Base-by-base conservation (phyloP, 2,888 invertebrate genomes). In the Dyspetes luteomarginatus region DNA sequence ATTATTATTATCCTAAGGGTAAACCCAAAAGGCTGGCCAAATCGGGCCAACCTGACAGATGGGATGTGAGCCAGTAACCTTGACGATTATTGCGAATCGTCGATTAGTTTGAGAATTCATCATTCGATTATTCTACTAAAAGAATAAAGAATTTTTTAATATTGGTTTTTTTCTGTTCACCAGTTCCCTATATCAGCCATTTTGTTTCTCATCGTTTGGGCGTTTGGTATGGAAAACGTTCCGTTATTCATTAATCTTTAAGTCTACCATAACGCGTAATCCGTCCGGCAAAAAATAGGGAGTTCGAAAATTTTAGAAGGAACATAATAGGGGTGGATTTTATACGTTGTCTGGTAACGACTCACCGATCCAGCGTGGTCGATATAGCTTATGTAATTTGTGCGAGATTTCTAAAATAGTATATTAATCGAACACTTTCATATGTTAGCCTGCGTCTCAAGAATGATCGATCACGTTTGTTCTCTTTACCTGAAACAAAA, bases 401-500 rank as follows among this genome's bases (percentile, higher is more conserved):
- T 55, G 68, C 56, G 9, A 58, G 64, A 69, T 69, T 43, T 58
- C 69, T 77, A 77, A 68, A 69, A 81, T 77, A 82, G 74, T 56
- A n/a, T n/a, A 78, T 58, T 72, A 75, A 75, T 82, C 69, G 55
- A 74, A 74, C 78, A 78, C 68, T 81, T 56, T 73, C 56, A 60
- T 71, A 65, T 19, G 67, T 43, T 65, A 72, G 41, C 60, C 71
- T 67, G 41, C 50, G 50, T 76, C 76, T 45, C 48, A 41, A 68
- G 48, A 72, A 45, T 78, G 78, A 78, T 78, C 65, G 74, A 81
- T 64, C 77, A 74, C 55, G 68, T 77, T 43, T 68, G 69, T 62
- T 78, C 82, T 85, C 76, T 86, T 89, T 89, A 89, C 89, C 89
- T 89, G 88, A 56, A 88, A 89, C 88, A 88, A 77, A 86, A 85